phyloP scores from a whole-genome alignment of 2,888 invertebrate species.

The Heliconius charithonia region DNA sequence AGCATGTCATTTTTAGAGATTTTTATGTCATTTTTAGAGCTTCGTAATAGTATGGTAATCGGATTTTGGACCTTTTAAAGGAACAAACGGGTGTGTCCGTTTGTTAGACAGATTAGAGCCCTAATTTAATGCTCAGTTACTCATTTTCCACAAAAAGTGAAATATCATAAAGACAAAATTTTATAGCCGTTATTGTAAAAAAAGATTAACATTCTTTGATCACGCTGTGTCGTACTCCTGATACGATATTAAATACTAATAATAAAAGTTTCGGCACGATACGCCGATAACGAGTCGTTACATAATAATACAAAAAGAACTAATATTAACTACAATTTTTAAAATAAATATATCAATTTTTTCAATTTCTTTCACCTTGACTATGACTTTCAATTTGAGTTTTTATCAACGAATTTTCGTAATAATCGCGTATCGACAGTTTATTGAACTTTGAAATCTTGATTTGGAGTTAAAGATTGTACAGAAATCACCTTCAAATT shows the following conservation, averaged over 20 bases:
- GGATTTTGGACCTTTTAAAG: background rate
- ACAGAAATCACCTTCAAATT: background rate
- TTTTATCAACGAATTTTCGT: conserved; percentile 1
- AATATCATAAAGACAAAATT: background rate
- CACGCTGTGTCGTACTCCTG: background rate
- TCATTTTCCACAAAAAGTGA: conserved; percentile 22
- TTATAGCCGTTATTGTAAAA: background rate
- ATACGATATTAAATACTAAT: background rate
- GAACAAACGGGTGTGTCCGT: too few species aligned
- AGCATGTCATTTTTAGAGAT: too few species aligned
- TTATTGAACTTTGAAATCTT: conserved; percentile 9
- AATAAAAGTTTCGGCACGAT: background rate
- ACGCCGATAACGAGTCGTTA: background rate
- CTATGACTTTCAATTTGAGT: background rate
- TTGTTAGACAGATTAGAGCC: too few species aligned
- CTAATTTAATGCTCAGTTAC: background rate
- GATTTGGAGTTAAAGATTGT: background rate
- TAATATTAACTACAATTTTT: background rate
- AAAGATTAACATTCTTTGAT: background rate
- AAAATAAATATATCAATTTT: too few species aligned
- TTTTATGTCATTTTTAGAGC: too few species aligned
- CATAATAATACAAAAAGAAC: background rate
- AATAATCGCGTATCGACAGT: conserved; percentile 6
- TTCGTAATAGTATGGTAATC: background rate
- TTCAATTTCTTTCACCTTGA: background rate